Base-by-base conservation (phyloP, 92 coral and sea anemone species). In the Porites cylindrica region DNA sequence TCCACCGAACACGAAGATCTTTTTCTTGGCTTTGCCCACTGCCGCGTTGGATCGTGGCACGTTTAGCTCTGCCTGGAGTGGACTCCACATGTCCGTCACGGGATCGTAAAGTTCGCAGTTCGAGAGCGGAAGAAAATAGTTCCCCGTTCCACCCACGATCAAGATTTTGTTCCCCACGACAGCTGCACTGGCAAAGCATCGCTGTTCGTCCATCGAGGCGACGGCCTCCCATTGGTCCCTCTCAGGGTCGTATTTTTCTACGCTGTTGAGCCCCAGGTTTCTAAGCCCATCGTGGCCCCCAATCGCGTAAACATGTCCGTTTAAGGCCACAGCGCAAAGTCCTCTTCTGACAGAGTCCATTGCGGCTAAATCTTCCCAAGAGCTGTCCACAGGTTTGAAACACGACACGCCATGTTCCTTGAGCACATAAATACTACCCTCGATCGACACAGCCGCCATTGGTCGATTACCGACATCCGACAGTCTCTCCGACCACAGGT, bases 31-130 rank as follows among this genome's bases (percentile, higher is more conserved):
- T 65, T 21, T 83, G 18, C 79, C 87, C 0, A 83, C 50, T 62
- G 80, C 87, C 1, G 87, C 87, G 6, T 83, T 66, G 4, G 80
- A 83, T 18, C 87, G 87, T 12, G 80, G 74, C 8, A 83, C 80
- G 13, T 76, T 38, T 16, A 83, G 67, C 51, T 75, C 80, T 32
- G 87, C 80, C 54, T 29, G 61, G 17, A 83, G 80, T 51, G 74
- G 65, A 19, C n/a, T 83, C 87, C 87, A 83, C 24, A 47, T 38
- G 21, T 83, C 52, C 56, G 87, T 83, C 67, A 50, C n/a, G 47
- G 87, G 80, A 51, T 83, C 87, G 13, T 83, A 83, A 58, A 83
- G 18, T 64, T 83, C 87, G 12, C 87, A 83, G 60, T 83, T 83
- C 10, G 69, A 66, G 12, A 83, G 74, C 32, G 80, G 87, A 11